These are phyloP conservation scores for Philotrypesis tridentata DNA, from an alignment of 1,140 invertebrate species.

Conservation along the genomic window DNA sequence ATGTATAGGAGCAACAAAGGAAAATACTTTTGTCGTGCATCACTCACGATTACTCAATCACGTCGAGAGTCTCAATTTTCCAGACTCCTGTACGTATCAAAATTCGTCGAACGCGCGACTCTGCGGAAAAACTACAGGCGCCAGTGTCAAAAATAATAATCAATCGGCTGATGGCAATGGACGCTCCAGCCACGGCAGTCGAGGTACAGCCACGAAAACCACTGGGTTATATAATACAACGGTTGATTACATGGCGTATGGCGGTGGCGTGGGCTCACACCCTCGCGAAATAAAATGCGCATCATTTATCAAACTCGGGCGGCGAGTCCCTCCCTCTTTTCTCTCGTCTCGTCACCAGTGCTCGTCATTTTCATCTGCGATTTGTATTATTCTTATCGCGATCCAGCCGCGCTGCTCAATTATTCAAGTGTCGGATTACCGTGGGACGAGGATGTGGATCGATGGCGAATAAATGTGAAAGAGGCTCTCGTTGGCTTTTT, in stretches of 20 bases:
- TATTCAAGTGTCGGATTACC: constrained; percentile 45
- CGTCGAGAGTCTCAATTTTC: neutral
- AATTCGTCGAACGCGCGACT: neutral
- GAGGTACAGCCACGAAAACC: constrained; percentile 53
- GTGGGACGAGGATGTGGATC: neutral
- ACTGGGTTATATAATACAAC: constrained; percentile 67
- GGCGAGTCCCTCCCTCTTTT: constrained; percentile 14
- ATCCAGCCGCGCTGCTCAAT: constrained; percentile 27
- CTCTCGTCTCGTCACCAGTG: constrained; percentile 42
- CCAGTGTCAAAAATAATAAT: constrained; percentile 42
- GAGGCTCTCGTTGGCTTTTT: neutral
- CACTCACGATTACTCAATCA: neutral
- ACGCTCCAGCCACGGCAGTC: neutral
- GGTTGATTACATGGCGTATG: constrained; percentile 63
- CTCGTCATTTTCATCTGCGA: constrained; percentile 59
- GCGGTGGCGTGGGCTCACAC: constrained; percentile 51
- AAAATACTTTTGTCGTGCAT: too few species aligned
- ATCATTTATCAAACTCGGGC: constrained; percentile 67
- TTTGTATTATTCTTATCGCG: constrained; percentile 61
- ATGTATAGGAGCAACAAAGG: too few species aligned
- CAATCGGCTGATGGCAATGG: neutral
- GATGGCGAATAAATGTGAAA: constrained; percentile 30
- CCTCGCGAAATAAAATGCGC: constrained; percentile 59
- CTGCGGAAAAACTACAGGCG: neutral
- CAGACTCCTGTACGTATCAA: too few species aligned